These are phyloP conservation scores for Zonitis immaculata DNA, from an alignment of 2,888 invertebrate species.

Conservation along the genomic window DNA sequence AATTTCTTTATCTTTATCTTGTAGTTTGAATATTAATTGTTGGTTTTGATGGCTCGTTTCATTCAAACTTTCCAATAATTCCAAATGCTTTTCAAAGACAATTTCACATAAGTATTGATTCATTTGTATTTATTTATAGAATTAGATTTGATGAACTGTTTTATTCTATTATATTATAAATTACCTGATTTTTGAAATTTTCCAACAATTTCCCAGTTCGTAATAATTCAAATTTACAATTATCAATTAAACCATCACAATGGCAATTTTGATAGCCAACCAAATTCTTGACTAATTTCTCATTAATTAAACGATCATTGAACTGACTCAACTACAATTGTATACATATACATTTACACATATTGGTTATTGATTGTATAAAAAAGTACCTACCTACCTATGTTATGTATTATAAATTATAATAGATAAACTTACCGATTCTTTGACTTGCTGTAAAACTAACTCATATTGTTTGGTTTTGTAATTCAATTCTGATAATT, in stretches of 20 bases:
- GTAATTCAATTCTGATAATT: slow-evolving; percentile 9
- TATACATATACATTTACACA: too few relatives aligned
- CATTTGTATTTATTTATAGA: too few relatives aligned
- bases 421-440: slow-evolving; percentile 1
- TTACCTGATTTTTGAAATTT: slow-evolving; percentile 30
- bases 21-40: background rate
- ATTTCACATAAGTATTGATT: background rate
- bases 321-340: background rate
- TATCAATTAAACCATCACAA: slow-evolving; percentile 2
- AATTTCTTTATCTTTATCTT: background rate
- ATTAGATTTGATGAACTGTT: too few relatives aligned
- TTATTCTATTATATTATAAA: background rate
- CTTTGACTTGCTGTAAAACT: background rate
- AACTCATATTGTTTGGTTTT: background rate
- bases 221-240: slow-evolving; percentile 31
- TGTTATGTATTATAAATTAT: too few relatives aligned
- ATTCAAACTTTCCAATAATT: slow-evolving; percentile 24
- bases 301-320: background rate
- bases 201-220: slow-evolving; percentile 33
- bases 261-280: background rate
- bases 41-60: slow-evolving; percentile 16
- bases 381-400: too few relatives aligned
- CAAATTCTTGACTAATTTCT: slow-evolving; percentile 1
- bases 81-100: background rate
- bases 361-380: too few relatives aligned